phyloP scores from a whole-genome alignment of 37 sponge, comb jelly and placozoan species.

The Tethya wilhelma region DNA sequence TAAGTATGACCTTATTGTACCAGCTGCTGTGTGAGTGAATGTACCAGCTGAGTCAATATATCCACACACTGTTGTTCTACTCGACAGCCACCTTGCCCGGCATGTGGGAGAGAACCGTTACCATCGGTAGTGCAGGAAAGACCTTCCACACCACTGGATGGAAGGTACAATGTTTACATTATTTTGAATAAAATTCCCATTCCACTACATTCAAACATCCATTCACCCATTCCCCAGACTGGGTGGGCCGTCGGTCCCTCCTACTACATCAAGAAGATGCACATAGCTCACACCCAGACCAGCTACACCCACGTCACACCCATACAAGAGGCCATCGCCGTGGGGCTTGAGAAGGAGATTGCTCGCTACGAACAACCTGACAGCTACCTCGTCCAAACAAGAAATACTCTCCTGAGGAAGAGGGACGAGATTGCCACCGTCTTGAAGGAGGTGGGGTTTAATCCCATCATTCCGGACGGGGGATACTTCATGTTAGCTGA shows the following conservation, averaged over 20 bases:
- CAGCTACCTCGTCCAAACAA: slow-evolving; percentile 82
- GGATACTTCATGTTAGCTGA: slow-evolving; percentile 97
- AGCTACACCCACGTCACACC: slow-evolving; percentile 77
- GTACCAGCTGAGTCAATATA: no score
- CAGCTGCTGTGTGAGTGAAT: not conserved
- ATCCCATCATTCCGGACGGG: slow-evolving; percentile 90
- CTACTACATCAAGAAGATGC: slow-evolving; percentile 72
- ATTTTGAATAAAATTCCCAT: not conserved
- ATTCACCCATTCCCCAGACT: slow-evolving; percentile 27
- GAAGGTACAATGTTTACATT: slow-evolving; percentile 71
- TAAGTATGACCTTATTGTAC: not conserved
- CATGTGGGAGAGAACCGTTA: slow-evolving; percentile 98
- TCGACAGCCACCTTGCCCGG: slow-evolving; percentile 88
- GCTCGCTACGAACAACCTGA: slow-evolving; percentile 51
- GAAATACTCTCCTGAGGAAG: slow-evolving; percentile 55
- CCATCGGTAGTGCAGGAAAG: slow-evolving; percentile 97
- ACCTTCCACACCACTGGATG: slow-evolving; percentile 97
- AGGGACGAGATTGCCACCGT: slow-evolving; percentile 80
- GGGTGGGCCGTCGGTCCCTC: slow-evolving; percentile 96
- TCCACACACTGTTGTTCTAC: not conserved
- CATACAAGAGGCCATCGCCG: slow-evolving; percentile 90
- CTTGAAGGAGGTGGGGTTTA: slow-evolving; percentile 81
- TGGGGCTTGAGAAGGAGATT: slow-evolving; percentile 74
- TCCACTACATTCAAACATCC: not conserved
- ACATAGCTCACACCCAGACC: slow-evolving; percentile 47